These are phyloP conservation scores for Clarias pachynema DNA, from an alignment of 2,797 vertebrate genomes.

Conservation along the genomic window DNA sequence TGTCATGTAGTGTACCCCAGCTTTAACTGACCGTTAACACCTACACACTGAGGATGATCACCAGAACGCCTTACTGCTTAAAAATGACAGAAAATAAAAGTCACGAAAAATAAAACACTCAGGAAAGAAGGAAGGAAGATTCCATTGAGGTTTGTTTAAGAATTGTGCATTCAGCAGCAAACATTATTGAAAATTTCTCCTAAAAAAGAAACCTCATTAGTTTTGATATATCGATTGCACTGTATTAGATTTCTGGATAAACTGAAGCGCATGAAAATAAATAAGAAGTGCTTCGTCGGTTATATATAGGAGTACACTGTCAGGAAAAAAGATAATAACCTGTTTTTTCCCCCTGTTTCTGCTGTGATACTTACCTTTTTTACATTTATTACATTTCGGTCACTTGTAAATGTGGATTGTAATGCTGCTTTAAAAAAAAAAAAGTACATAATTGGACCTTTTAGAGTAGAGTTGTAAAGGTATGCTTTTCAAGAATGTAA, in stretches of 20 bases:
- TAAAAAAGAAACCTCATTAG: background rate
- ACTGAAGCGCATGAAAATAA: background rate
- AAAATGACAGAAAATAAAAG: background rate
- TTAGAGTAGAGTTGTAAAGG: background rate
- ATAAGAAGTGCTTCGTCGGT: background rate
- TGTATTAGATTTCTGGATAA: background rate
- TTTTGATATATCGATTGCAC: constrained; percentile 3
- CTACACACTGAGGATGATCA: background rate
- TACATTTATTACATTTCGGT: background rate
- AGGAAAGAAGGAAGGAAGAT: background rate
- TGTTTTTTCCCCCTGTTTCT: background rate
- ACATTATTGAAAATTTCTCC: background rate
- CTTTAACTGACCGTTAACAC: background rate
- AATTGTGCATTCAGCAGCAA: background rate
- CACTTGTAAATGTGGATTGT: background rate
- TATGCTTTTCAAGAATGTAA: background rate
- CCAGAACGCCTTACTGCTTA: background rate
- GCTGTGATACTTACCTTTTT: background rate
- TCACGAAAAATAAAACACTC: background rate
- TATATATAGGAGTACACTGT: background rate
- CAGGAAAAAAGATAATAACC: background rate
- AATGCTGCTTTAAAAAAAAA: background rate
- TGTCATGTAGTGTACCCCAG: no score
- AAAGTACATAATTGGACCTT: background rate
- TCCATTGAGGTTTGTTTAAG: background rate